Evolutionary conservation across 2,888 invertebrate genomes (phyloP), one percentile per base, ranked within the genome.

Genomic region (Hoplodrina ambigua): DNA sequence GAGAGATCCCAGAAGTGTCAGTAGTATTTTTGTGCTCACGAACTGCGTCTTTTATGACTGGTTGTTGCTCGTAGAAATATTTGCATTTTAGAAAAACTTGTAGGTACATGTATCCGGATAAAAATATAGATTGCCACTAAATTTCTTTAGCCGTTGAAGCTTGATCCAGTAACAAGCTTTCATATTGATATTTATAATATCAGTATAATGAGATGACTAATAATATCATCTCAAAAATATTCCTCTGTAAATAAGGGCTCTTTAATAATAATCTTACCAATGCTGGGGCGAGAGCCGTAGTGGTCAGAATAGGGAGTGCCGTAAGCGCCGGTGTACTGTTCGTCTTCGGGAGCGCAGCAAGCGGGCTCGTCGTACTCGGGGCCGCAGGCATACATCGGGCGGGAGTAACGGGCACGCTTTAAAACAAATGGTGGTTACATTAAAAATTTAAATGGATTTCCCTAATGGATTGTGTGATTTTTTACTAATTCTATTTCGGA

Each of bases 321-420:
- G 92, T 98, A 98, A 85, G 98, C 98, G 86, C 98, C 98, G 86
- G 98, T 98, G 93, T 98, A 98, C 87, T 98, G 98, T 91, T 98
- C 98, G 92, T 98, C 98, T 91, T 98, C 98, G 60, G 98, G 98
- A 20, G 98, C 98, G 93, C 98, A 98, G 92, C 98, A 98, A 10
- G 99, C 98, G 50, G 99, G 99, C 93, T 99, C 98, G 91, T 99
- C 99, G 93, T 98, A 98, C 96, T 98, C 98, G 70, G 98, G 98
- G 78, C 98, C 97, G 80, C 97, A 96, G 7, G 94, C 95, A 90
- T 97, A 97, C 92, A 97, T 96, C 80, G 97, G 97, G 59, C 98
- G 97, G 53, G 97, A 98, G 90, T 98, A 98, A 86, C 98, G 97
- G 81, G 96, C 96, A 77, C 97, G 97, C 95, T 95, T 81, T 4